These are phyloP conservation scores for Geopemphigus sp. DNA, from an alignment of 1,140 invertebrate genomes.

Conservation along the genomic window DNA sequence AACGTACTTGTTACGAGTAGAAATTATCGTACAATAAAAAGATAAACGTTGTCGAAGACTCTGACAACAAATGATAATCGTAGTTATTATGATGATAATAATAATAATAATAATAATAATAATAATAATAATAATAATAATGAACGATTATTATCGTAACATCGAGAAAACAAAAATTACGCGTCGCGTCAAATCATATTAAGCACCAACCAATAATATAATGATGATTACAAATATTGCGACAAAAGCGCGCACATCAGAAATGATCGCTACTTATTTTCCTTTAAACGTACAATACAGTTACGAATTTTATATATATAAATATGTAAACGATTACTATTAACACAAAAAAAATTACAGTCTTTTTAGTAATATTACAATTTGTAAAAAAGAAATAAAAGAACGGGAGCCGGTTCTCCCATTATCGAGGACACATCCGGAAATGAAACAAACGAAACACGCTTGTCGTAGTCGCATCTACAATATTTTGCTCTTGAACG, in stretches of 20 bases:
- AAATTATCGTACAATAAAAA: conserved; percentile 45
- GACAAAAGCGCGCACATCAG: conserved; percentile 16
- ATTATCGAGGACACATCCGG: neutral
- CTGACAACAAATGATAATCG: neutral
- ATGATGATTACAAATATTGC: conserved; percentile 24
- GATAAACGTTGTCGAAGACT: conserved; percentile 39
- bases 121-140: conserved; percentile 11
- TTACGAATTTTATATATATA: conserved; percentile 29
- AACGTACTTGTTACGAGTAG: conserved; percentile 4
- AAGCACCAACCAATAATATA: conserved; percentile 46
- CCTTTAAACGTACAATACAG: neutral
- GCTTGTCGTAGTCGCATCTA: too few relatives aligned
- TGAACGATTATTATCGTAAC: neutral
- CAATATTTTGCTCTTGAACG: neutral
- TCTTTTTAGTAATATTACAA: conserved; percentile 46
- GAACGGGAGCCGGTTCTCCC: too few relatives aligned
- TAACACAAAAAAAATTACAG: conserved; percentile 34
- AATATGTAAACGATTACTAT: conserved; percentile 40
- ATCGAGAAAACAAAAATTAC: neutral
- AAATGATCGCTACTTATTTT: conserved; percentile 26
- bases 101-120: conserved; percentile 24
- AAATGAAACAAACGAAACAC: neutral
- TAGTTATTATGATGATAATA: neutral
- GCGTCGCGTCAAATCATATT: neutral
- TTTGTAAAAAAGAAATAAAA: conserved; percentile 4